Evolutionary conservation across 2,888 invertebrate genomes (phyloP), one percentile per base, ranked within the genome.

Genomic region (Eretmocerus hayati): DNA sequence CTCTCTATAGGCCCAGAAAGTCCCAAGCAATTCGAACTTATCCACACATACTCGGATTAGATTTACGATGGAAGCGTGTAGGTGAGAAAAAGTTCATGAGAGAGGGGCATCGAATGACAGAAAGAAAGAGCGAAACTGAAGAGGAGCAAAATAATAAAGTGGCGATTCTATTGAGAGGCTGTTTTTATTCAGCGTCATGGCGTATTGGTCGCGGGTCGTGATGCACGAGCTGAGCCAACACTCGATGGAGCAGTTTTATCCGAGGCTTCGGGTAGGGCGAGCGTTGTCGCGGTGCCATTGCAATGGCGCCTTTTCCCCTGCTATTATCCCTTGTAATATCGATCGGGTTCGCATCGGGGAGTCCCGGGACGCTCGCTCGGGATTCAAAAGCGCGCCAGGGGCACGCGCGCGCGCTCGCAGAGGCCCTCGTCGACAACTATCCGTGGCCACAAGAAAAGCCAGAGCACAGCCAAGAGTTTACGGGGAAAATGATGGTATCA

Each of bases 301-400:
- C 19, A 44, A 47, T 52, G 53, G 53, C 49, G 53, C 46, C 51
- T 16, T 46, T 50, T 47, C 43, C 47, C 26, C 33, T 37, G n/a
- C 43, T 26, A 36, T 48, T 42, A 35, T 41, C 23, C 20, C 26
- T 30, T 11, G 19, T 48, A 44, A 51, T 38, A 52, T 48, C 42
- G 44, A 47, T 52, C 36, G 45, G 23, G 11, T 33, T 19, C 38
- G n/a, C 46, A 26, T 40, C 50, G 20, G 46, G 43, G 50, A 50
- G 46, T 36, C 45, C 2, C 18, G 21, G 23, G 30, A 26, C n/a
- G n/a, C n/a, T n/a, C n/a, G n/a, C n/a, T n/a, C n/a, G n/a, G n/a
- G n/a, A 38, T 33, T 41, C 15, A 31, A 36, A 32, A 35, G 15
- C 15, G 16, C n/a, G n/a, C n/a, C n/a, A n/a, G n/a, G 8, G n/a